Percentiles rank a stretch among this genome's conserved stretches.
Conservation (phyloP, 2,888 invertebrate species). For the Drosophila picticornis region DNA sequence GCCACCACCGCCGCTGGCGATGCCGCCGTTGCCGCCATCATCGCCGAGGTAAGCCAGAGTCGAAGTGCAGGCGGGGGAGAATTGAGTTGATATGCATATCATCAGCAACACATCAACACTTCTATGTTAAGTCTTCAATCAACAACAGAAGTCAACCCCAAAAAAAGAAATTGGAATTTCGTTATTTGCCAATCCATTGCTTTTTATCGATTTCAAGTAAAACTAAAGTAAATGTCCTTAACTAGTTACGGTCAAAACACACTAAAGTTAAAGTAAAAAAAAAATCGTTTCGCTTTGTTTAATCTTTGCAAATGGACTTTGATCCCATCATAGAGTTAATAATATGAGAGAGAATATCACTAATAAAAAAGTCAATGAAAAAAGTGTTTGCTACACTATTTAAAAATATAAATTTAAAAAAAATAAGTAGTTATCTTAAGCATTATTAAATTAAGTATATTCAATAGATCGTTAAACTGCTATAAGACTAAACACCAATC, state of each 20-base stretch:
- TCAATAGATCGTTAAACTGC: constrained; percentile 24
- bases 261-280: constrained; percentile 45
- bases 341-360: constrained; percentile 21
- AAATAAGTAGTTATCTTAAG: constrained; percentile 5
- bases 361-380: constrained; percentile 15
- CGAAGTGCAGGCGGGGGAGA: constrained; percentile 39
- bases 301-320: constrained; percentile 52
- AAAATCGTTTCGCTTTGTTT: constrained; percentile 35
- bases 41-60: constrained; percentile 83
- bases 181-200: constrained; percentile 22
- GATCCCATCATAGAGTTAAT: constrained; percentile 53
- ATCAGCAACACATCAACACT: constrained; percentile 71
- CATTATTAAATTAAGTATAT: background rate
- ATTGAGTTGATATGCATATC: constrained; percentile 55
- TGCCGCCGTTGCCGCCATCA: constrained; percentile 76
- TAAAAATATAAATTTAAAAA: background rate
- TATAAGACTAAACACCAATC: constrained; percentile 75
- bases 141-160: constrained; percentile 59
- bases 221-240: constrained; percentile 55
- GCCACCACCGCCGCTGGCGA: constrained; percentile 78
- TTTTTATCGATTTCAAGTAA: constrained; percentile 20
- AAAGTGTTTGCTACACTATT: constrained; percentile 78
- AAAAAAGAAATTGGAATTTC: constrained; percentile 36
- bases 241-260: constrained; percentile 53
- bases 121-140: constrained; percentile 82